Conservation (phyloP, 2,797 vertebrate species). For the Psittacula echo region DNA sequence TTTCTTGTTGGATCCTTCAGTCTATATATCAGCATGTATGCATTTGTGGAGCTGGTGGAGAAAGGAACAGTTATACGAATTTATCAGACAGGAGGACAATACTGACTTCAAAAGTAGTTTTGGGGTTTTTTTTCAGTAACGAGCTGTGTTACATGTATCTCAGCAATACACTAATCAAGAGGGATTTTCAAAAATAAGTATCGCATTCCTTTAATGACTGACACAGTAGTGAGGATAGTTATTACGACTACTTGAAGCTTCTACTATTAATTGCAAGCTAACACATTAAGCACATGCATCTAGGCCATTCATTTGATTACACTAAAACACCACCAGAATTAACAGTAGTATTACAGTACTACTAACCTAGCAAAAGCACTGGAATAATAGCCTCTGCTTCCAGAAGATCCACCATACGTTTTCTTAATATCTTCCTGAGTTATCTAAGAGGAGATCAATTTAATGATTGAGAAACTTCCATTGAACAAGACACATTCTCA, state of each 20-base stretch:
- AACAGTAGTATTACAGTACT: neutral
- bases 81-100: neutral
- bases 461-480: neutral
- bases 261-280: neutral
- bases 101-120: neutral
- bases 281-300: neutral
- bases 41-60: conserved; percentile 92
- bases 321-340: neutral
- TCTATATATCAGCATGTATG: conserved; percentile 99
- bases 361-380: conserved; percentile 97
- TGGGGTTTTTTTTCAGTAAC: neutral
- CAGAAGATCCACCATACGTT: conserved; percentile 96
- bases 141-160: neutral
- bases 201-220: neutral
- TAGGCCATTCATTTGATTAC: neutral
- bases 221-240: neutral
- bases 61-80: neutral
- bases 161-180: neutral
- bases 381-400: conserved; percentile 97
- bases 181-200: neutral
- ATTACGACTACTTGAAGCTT: neutral
- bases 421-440: conserved; percentile 98
- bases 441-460: conserved; percentile 81
- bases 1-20: conserved; percentile 94
- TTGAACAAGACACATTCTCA: neutral